A percentile compares a stretch with the other conserved stretches of the same genome.
Conservation (phyloP, 2,888 invertebrate genomes). For the Ochropacha duplaris region DNA sequence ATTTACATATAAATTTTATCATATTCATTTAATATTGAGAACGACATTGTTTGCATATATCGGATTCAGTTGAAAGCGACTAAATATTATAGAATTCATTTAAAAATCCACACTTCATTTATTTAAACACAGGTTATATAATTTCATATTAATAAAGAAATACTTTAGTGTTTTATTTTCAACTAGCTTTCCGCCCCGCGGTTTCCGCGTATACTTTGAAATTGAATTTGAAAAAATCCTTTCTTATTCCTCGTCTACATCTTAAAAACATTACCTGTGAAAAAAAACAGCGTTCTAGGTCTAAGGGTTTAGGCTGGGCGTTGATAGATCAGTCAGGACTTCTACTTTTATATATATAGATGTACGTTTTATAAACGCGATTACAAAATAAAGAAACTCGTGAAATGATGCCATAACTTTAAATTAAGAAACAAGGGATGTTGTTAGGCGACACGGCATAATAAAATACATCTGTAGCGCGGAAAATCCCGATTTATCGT, state of each 20-base stretch:
- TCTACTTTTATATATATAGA: too few species aligned
- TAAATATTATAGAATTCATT: slow-evolving; percentile 9
- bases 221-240: too few species aligned
- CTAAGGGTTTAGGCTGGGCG: too few species aligned
- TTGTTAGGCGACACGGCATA: neutral
- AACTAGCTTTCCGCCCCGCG: too few species aligned
- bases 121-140: neutral
- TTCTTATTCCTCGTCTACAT: too few species aligned
- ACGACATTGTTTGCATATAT: neutral
- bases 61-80: neutral
- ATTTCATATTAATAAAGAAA: neutral
- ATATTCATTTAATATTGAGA: neutral
- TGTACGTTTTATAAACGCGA: neutral
- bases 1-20: neutral
- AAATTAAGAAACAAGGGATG: neutral
- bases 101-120: too few species aligned
- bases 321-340: too few species aligned
- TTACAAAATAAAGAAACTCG: neutral
- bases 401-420: neutral
- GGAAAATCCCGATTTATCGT: neutral
- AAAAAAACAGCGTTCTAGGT: too few species aligned
- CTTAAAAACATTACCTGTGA: too few species aligned
- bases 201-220: too few species aligned
- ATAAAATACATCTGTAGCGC: neutral
- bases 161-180: neutral